Percentiles rank a stretch among this genome's conserved stretches.
Evolutionary conservation across 2,113 vertebrate genomes (phyloP).

Genomic region (Dasyurus viverrinus): DNA sequence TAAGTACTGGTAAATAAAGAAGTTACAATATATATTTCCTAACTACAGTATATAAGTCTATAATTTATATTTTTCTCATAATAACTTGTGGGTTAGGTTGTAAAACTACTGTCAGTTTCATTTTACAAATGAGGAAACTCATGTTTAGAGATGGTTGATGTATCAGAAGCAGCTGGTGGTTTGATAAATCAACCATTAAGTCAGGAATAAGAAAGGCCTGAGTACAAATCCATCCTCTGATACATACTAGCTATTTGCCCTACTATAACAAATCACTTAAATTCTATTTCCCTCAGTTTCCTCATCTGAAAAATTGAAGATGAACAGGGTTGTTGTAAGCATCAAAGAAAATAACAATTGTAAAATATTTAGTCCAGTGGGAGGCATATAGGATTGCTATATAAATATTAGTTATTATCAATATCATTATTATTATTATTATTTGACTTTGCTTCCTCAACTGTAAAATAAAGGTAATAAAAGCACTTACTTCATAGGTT

Average conservation of each 20-base stretch:
- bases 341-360: not conserved
- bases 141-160: not conserved
- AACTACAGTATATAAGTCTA: not conserved
- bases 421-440: not conserved
- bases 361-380: not conserved
- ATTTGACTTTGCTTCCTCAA: not conserved
- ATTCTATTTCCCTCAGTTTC: not conserved
- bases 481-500: not conserved
- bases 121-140: not conserved
- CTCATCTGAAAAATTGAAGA: not conserved
- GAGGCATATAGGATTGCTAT: not conserved
- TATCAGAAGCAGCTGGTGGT: not conserved
- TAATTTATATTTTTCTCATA: not conserved
- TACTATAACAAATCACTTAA: not conserved
- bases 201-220: not conserved
- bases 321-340: not conserved
- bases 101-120: not conserved
- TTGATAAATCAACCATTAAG: not conserved
- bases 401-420: not conserved
- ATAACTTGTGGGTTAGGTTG: not conserved
- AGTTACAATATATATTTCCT: not conserved
- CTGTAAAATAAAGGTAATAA: not conserved
- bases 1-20: not conserved
- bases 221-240: not conserved
- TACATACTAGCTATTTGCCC: not conserved